phyloP scores from a whole-genome alignment of 1,140 invertebrate genomes.

The Rhynchophorus ferrugineus region DNA sequence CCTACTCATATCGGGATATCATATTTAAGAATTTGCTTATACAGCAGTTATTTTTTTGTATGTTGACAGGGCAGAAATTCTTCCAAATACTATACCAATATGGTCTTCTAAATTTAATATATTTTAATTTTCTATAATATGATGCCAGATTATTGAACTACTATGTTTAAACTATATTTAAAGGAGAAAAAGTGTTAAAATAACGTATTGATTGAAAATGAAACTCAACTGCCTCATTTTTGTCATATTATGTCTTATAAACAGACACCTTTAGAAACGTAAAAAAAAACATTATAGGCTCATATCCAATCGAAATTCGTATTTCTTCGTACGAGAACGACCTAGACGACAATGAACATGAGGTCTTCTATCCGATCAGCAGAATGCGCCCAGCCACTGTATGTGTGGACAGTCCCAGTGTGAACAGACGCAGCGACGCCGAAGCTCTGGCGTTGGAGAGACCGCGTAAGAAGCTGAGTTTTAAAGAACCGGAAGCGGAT shows the following conservation, averaged over 20 bases:
- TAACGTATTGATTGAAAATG: too few species aligned
- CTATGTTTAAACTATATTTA: too few species aligned
- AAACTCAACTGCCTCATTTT: too few species aligned
- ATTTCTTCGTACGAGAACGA: conserved; percentile 27
- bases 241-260: conserved; percentile 3
- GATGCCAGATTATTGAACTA: too few species aligned
- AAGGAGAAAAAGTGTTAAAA: too few species aligned
- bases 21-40: too few species aligned
- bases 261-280: conserved; percentile 31
- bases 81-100: too few species aligned
- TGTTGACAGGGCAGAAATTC: too few species aligned
- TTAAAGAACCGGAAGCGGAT: conserved; percentile 74
- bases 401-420: conserved; percentile 39
- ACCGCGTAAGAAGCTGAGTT: conserved; percentile 76
- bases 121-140: too few species aligned
- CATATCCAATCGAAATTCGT: conserved; percentile 37
- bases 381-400: conserved; percentile 40
- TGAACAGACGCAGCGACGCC: conserved; percentile 38
- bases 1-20: too few species aligned
- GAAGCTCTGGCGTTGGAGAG: conserved; percentile 49
- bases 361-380: conserved; percentile 33
- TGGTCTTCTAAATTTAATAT: too few species aligned
- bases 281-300: conserved; percentile 36
- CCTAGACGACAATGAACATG: conserved; percentile 33
- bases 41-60: too few species aligned